Base-by-base conservation (phyloP, 1,140 invertebrate species). In the Drosophila tsacasi region DNA sequence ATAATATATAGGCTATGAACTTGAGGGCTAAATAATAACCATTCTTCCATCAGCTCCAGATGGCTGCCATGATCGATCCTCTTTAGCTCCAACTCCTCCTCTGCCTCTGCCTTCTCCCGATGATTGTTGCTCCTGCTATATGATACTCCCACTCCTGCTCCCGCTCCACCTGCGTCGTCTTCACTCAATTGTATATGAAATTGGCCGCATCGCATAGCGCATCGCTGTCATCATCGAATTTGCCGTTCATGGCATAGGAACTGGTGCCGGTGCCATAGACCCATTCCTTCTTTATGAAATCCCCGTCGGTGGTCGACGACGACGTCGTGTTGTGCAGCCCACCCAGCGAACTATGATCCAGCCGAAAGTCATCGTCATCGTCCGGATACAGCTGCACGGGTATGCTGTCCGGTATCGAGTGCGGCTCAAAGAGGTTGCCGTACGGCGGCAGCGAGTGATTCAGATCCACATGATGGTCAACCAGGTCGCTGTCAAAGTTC, bases 201-300 rank as follows among this genome's bases (percentile, higher is more conserved):
- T 92, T 93, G 32, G 90, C 89, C 8, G 92, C 90, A 84, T 92
- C 92, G 71, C 91, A 92, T 5, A 92, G 71, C 3, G 91, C 92
- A 81, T 92, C 91, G 71, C 91, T 92, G 25, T 92, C 92, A 60
- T 93, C 92, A 62, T 92, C 92, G 42, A 93, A 93, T 49, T 93
- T 93, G 9, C 89, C 90, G 42, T 91, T 92, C 87, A 93, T 92
- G 44, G 92, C 86, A 69, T 93, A 93, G 71, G 77, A 92, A 82
- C 81, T 92, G 49, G 89, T 79, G 61, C 87, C 86, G 30, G 73
- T 74, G 49, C 91, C 91, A 60, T 93, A 93, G 21, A 86, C 92
- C 92, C 92, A 93, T 81, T 93, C 92, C 78, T 93, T 93, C 27
- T 93, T 92, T 10, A 93, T 93, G 37, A 91, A 93, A 55, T 93